Evolutionary conservation across 2,888 invertebrate species (phyloP).

Genomic region (Bellardia bayeri): DNA sequence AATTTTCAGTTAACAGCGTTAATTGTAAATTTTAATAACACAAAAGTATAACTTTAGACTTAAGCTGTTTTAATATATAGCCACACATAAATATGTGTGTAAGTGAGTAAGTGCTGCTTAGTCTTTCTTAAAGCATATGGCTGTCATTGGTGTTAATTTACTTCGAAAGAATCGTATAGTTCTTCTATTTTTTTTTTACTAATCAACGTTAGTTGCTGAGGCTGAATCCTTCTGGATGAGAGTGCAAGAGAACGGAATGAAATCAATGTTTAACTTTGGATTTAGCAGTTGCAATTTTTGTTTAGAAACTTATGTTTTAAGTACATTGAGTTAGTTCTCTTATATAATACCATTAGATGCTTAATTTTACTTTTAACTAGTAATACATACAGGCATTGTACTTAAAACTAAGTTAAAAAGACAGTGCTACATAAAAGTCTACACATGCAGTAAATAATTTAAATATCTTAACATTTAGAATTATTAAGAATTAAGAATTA

Average conservation of each 20-base stretch:
- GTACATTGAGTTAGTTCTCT: conserved; percentile 38
- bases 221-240: background rate
- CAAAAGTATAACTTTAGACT: too few relatives aligned
- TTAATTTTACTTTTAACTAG: conserved; percentile 33
- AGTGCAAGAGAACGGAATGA: background rate
- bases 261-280: conserved; percentile 41
- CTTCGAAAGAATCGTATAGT: conserved; percentile 26
- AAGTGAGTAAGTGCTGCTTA: background rate
- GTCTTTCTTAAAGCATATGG: conserved; percentile 7
- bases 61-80: too few relatives aligned
- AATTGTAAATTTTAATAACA: too few relatives aligned
- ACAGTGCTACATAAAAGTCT: background rate
- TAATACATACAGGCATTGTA: background rate
- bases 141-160: conserved; percentile 49
- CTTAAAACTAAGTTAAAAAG: background rate
- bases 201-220: background rate
- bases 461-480: too few relatives aligned
- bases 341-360: conserved; percentile 48
- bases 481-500: too few relatives aligned
- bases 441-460: background rate
- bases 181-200: background rate
- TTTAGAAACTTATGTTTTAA: conserved; percentile 39
- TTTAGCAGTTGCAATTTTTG: conserved; percentile 53
- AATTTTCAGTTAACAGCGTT: too few relatives aligned
- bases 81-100: too few relatives aligned